These are phyloP conservation scores for Syngnathus typhle DNA, from an alignment of 2,113 vertebrate species.

Conservation along the genomic window DNA sequence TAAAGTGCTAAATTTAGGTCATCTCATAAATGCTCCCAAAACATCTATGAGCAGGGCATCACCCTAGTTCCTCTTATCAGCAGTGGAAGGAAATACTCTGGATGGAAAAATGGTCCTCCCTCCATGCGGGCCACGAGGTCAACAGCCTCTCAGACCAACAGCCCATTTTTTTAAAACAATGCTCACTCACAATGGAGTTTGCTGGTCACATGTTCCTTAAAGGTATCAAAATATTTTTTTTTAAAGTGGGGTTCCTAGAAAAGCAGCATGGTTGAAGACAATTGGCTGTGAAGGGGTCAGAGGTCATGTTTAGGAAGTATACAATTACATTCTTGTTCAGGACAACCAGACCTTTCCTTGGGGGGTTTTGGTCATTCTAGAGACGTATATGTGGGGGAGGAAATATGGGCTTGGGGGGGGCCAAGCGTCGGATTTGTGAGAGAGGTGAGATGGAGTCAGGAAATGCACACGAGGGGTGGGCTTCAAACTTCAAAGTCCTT, in stretches of 20 bases:
- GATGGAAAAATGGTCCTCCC: slow-evolving; percentile 64
- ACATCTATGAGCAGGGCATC: slow-evolving; percentile 40
- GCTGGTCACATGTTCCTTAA: no score
- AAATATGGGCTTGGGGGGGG: neutral
- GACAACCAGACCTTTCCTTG: slow-evolving; percentile 39
- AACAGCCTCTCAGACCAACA: slow-evolving; percentile 16
- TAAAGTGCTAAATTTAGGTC: slow-evolving; percentile 33
- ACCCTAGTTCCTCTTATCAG: slow-evolving; percentile 49
- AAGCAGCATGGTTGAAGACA: slow-evolving; percentile 42
- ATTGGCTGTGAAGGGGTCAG: slow-evolving; percentile 42
- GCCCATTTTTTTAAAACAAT: slow-evolving; percentile 6
- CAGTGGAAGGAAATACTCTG: slow-evolving; percentile 55
- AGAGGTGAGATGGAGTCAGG: neutral
- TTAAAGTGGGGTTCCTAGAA: slow-evolving; percentile 10
- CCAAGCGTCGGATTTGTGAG: slow-evolving; percentile 32
- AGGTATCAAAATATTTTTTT: no score
- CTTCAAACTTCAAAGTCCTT: slow-evolving; percentile 12
- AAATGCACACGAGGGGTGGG: slow-evolving; percentile 7
- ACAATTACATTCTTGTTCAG: slow-evolving; percentile 53
- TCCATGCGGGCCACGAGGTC: slow-evolving; percentile 31
- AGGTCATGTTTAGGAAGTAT: slow-evolving; percentile 60
- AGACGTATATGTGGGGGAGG: slow-evolving; percentile 6
- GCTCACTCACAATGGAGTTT: neutral
- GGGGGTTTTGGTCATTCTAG: slow-evolving; percentile 20
- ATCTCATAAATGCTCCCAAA: slow-evolving; percentile 35